Percentiles rank a stretch among this genome's conserved stretches.
Evolutionary conservation across 2,113 vertebrate species (phyloP).

Genomic region (Microtus ochrogaster): DNA sequence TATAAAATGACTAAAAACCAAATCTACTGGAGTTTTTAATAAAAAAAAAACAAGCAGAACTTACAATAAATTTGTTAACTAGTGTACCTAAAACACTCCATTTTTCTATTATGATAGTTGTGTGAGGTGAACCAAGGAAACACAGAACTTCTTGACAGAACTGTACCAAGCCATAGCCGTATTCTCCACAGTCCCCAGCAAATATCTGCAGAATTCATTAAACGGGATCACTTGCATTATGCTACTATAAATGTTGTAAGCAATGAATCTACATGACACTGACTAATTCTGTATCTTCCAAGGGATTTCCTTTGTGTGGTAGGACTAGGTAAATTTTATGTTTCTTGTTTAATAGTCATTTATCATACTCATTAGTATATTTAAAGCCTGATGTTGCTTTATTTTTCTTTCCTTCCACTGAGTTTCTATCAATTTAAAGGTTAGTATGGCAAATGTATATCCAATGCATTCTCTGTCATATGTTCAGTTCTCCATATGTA

Average conservation of each 20-base stretch:
- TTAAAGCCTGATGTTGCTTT: neutral
- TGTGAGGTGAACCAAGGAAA: neutral
- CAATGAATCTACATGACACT: conserved; percentile 27
- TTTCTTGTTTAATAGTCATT: neutral
- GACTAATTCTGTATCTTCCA: conserved; percentile 19
- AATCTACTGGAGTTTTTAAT: neutral
- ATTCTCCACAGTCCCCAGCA: neutral
- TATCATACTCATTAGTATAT: neutral
- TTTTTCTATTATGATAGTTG: neutral
- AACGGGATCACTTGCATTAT: neutral
- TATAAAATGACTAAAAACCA: no score
- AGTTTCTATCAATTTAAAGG: neutral
- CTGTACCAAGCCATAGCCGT: neutral
- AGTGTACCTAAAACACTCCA: neutral
- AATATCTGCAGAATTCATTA: neutral
- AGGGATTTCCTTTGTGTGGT: conserved; percentile 1
- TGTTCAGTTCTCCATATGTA: neutral
- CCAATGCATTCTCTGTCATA: neutral
- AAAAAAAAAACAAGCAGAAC: neutral
- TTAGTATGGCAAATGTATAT: neutral
- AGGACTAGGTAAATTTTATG: neutral
- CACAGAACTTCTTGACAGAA: neutral
- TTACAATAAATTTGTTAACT: neutral
- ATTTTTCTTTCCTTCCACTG: neutral
- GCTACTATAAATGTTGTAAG: neutral